Percentiles rank a stretch among this genome's conserved stretches.
phyloP scores from a whole-genome alignment of 23 tunicate genomes.

The Trididemnum miniatum region DNA sequence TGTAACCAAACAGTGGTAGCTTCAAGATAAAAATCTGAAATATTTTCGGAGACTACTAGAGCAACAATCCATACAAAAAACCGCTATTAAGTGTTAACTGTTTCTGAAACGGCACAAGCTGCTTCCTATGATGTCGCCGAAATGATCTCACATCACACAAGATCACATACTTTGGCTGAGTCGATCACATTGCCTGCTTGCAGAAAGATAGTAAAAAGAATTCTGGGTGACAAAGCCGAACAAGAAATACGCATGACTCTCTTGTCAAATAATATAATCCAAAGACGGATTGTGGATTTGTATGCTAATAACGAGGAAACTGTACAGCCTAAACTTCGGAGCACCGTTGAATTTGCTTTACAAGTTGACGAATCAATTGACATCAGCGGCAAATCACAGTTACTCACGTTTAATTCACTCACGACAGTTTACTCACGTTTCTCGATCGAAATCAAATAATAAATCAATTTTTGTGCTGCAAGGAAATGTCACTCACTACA shows the following conservation, averaged over 20 bases:
- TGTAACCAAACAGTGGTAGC: not conserved
- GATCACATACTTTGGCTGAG: conserved; percentile 1
- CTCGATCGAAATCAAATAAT: not conserved
- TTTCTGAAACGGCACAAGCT: not conserved
- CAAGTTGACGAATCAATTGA: not conserved
- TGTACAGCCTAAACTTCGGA: conserved; percentile 7
- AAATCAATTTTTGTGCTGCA: conserved; percentile 11
- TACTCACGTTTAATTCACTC: not conserved
- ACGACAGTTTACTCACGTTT: too few species aligned
- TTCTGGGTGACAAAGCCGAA: conserved; percentile 3
- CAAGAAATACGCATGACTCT: not conserved
- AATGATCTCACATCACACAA: conserved; percentile 4
- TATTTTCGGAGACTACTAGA: not conserved
- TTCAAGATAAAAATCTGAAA: not conserved
- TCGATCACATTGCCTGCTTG: conserved; percentile 15
- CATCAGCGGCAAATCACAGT: not conserved
- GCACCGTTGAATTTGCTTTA: not conserved
- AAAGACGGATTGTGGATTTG: conserved; percentile 2
- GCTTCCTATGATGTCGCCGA: not conserved
- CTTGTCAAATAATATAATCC: conserved; percentile 3
- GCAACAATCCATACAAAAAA: not conserved
- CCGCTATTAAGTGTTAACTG: not conserved
- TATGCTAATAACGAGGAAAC: not conserved
- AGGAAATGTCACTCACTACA: conserved; percentile 4
- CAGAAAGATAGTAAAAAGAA: conserved; percentile 2